Percentiles rank a stretch among this genome's conserved stretches.
phyloP scores from a whole-genome alignment of 2,888 invertebrate genomes.

The Scaptomyza flava region DNA sequence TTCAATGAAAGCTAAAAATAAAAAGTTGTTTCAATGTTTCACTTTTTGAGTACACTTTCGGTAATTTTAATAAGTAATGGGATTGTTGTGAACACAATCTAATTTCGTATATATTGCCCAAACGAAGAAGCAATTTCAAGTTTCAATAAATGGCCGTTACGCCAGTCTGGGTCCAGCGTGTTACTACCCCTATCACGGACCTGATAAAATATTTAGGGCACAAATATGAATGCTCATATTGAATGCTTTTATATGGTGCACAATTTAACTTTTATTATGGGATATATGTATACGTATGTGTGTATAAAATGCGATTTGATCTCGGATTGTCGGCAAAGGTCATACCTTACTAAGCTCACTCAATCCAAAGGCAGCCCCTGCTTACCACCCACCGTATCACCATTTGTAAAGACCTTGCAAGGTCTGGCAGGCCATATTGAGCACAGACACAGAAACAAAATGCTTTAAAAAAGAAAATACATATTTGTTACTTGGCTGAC shows the following conservation, averaged over 20 bases:
- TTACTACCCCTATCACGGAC: conserved; percentile 67
- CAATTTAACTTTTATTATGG: conserved; percentile 74
- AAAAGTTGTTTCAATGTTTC: background rate
- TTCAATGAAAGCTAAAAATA: background rate
- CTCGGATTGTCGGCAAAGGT: conserved; percentile 75
- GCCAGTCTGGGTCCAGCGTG: conserved; percentile 12
- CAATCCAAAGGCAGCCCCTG: background rate
- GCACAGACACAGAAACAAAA: conserved; percentile 30
- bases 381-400: background rate
- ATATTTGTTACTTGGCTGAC: conserved; percentile 69
- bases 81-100: conserved; percentile 43
- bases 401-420: conserved; percentile 47
- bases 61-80: conserved; percentile 36
- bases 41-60: conserved; percentile 8
- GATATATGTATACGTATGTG: conserved; percentile 21
- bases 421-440: conserved; percentile 46
- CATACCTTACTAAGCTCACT: conserved; percentile 46
- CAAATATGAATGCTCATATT: conserved; percentile 72
- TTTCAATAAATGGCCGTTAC: conserved; percentile 46
- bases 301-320: conserved; percentile 71
- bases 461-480: conserved; percentile 35
- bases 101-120: conserved; percentile 61
- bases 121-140: conserved; percentile 47
- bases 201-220: conserved; percentile 72
- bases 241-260: conserved; percentile 50